phyloP scores from a whole-genome alignment of 2,888 invertebrate genomes.

The Agonopterix alstromeriana region DNA sequence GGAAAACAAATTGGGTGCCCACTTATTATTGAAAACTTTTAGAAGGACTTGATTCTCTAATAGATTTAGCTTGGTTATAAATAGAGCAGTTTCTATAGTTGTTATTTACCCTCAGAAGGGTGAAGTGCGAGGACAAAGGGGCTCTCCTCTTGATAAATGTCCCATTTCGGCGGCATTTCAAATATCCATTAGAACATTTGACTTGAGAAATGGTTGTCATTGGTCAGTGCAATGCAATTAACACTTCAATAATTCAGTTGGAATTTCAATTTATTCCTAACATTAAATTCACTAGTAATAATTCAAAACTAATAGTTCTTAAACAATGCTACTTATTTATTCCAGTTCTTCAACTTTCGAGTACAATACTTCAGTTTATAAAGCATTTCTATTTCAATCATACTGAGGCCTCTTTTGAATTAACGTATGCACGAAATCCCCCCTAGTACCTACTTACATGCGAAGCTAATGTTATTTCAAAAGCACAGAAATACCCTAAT shows the following conservation, averaged over 20 bases:
- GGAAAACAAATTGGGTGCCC: not conserved
- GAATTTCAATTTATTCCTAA: not conserved
- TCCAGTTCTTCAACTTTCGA: not conserved
- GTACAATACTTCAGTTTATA: not conserved
- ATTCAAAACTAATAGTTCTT: too few species aligned
- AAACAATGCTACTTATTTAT: too few species aligned
- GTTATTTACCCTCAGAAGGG: constrained; percentile 13
- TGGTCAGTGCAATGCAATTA: constrained; percentile 2
- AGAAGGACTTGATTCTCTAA: not conserved
- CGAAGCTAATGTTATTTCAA: constrained; percentile 59
- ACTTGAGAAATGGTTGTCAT: constrained; percentile 3
- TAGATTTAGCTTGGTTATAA: too few species aligned
- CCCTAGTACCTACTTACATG: constrained; percentile 21
- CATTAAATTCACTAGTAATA: not conserved
- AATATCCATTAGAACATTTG: constrained; percentile 10
- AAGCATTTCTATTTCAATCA: constrained; percentile 17
- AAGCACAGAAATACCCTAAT: constrained; percentile 60
- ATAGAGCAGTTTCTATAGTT: constrained; percentile 1
- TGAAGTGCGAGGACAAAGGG: constrained; percentile 15
- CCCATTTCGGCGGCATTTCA: constrained; percentile 8
- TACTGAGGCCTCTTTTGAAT: constrained; percentile 25
- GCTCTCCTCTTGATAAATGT: constrained; percentile 16
- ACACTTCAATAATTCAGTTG: not conserved
- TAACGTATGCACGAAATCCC: constrained; percentile 43
- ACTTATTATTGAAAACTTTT: not conserved